These are phyloP conservation scores for Drosophila eugracilis DNA, from an alignment of 1,140 invertebrate species.

Conservation along the genomic window DNA sequence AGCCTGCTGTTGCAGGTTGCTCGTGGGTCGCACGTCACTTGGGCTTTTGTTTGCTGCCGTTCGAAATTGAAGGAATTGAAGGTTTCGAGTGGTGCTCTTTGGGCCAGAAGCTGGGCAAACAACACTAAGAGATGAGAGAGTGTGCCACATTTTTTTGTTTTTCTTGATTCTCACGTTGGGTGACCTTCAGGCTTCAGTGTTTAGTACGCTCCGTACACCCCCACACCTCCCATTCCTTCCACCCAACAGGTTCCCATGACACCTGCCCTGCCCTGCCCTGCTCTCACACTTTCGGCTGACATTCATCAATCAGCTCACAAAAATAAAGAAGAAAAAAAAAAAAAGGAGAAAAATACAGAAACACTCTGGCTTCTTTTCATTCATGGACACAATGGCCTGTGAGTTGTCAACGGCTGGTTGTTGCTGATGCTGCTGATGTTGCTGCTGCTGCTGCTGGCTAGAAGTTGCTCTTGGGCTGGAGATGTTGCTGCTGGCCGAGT, in stretches of 20 bases:
- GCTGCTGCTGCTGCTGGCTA: constrained; percentile 8
- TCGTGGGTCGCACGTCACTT: constrained; percentile 59
- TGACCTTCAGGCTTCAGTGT: constrained; percentile 31
- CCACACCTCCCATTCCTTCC: too few species aligned
- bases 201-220: background rate
- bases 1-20: constrained; percentile 19
- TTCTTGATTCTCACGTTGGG: constrained; percentile 16
- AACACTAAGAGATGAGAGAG: constrained; percentile 45
- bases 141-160: constrained; percentile 49
- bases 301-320: constrained; percentile 73
- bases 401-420: constrained; percentile 40
- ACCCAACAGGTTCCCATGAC: constrained; percentile 62
- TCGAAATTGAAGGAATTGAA: constrained; percentile 64
- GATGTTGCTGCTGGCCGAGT: constrained; percentile 14
- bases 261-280: constrained; percentile 64
- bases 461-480: constrained; percentile 12
- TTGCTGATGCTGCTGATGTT: constrained; percentile 5
- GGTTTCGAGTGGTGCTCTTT: constrained; percentile 61
- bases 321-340: constrained; percentile 10
- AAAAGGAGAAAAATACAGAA: constrained; percentile 1
- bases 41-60: constrained; percentile 60
- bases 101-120: constrained; percentile 70
- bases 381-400: constrained; percentile 36
- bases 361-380: constrained; percentile 35
- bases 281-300: constrained; percentile 59